Base-by-base conservation (phyloP, 2,113 vertebrate species). In the Delphinus delphis region DNA sequence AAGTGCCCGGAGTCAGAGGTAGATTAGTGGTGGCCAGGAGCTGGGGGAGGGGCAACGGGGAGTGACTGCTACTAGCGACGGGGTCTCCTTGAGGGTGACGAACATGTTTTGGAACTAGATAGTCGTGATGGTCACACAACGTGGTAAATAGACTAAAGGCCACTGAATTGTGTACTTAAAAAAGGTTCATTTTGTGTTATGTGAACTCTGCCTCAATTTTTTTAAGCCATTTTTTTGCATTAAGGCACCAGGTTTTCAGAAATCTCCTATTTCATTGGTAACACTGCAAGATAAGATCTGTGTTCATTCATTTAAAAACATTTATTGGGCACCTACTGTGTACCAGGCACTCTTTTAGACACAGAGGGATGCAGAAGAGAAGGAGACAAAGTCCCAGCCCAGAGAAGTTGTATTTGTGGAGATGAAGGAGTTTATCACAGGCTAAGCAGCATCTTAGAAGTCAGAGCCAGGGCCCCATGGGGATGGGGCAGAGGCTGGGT, bases 1-100 rank as follows among this genome's bases (percentile, higher is more conserved):
- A 68, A 14, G 50, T 36, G 31, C 50, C 74, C 2, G 50, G 36
- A 31, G 17, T 11, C 3, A 15, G 63, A 31, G 63, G 63, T 6
- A 65, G 26, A 28, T 65, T 65, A 31, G 38, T 3, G 11, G 21
- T 6, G 31, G 53, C 74, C 5, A 17, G 25, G 36, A 47, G 25
- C 8, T 0, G 5, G 11, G 3, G 31, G 2, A 26, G 8, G 5
- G 14, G 20, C 60, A 3, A 1, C 5, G 5, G n/a, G 9, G 14
- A 58, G 2, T 6, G 55, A 47, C 28, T 17, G 38, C 44, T 31
- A 15, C 5, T 9, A 15, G 36, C 13, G 6, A 6, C 6, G 4
- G 26, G 33, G 44, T 53, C 58, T 89, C 71, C 25, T 36, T 26
- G 3, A 76, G 13, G 47, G 13, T 6, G 18, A 55, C 41, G 74